A percentile compares a stretch with the other conserved stretches of the same genome.
These are phyloP conservation scores for Cebus imitator DNA, from an alignment of 2,113 vertebrate genomes.

Conservation along the genomic window DNA sequence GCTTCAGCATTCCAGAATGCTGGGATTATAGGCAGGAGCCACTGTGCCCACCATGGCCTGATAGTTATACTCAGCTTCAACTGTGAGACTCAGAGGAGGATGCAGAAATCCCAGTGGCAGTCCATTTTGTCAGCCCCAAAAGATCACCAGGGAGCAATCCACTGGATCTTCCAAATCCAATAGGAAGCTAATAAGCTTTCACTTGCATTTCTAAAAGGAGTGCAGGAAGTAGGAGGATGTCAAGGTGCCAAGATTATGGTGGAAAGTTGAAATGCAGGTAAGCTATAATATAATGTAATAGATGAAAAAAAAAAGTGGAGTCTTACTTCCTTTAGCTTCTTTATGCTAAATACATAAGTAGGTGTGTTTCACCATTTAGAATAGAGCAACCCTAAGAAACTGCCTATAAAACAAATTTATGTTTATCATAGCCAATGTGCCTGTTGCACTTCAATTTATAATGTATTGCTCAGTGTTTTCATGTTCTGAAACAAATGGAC, in stretches of 20 bases:
- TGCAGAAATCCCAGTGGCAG: not conserved
- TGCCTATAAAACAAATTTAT: conserved; percentile 10
- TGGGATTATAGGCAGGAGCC: no score
- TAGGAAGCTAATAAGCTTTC: not conserved
- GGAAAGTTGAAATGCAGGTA: not conserved
- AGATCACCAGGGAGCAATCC: not conserved
- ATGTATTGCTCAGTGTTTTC: not conserved
- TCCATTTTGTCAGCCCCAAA: not conserved
- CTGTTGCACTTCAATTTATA: not conserved
- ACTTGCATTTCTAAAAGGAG: not conserved
- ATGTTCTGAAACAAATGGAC: not conserved
- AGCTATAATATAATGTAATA: not conserved
- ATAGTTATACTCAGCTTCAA: not conserved
- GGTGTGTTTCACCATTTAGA: not conserved
- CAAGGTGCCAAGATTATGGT: not conserved
- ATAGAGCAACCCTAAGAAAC: not conserved
- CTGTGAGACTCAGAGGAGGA: not conserved
- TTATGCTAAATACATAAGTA: not conserved
- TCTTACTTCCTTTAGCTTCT: not conserved
- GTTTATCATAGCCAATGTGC: not conserved
- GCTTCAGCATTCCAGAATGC: no score
- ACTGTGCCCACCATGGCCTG: no score
- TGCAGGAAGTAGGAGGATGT: not conserved
- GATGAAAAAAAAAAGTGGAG: not conserved
- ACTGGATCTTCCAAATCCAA: not conserved